Conservation (phyloP, 1,140 invertebrate genomes). For the Pseudomyrmex concolor region DNA sequence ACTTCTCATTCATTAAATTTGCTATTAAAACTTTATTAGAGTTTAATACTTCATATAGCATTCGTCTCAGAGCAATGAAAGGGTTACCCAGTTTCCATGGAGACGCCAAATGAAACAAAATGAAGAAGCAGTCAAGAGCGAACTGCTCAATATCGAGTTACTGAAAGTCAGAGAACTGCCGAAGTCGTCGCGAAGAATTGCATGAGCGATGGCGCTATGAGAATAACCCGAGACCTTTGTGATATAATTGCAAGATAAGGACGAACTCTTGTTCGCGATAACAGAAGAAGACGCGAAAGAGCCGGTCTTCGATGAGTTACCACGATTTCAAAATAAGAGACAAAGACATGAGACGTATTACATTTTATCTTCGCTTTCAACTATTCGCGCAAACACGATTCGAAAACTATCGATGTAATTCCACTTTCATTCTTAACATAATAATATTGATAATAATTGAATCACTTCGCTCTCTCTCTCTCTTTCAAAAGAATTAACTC, state of each 20-base stretch:
- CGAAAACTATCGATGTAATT: neutral
- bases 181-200: slow-evolving; percentile 31
- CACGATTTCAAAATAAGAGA: slow-evolving; percentile 45
- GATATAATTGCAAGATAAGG: slow-evolving; percentile 63
- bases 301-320: slow-evolving; percentile 13
- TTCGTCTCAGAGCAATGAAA: slow-evolving; percentile 15
- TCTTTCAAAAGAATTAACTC: neutral
- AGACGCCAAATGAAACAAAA: slow-evolving; percentile 41
- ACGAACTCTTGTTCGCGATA: slow-evolving; percentile 65
- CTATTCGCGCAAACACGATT: neutral
- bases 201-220: slow-evolving; percentile 25
- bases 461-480: too few species aligned
- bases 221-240: slow-evolving; percentile 49
- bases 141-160: slow-evolving; percentile 54
- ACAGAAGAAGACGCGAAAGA: slow-evolving; percentile 33
- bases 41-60: slow-evolving; percentile 10
- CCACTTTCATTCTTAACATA: too few species aligned
- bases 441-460: neutral
- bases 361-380: slow-evolving; percentile 13
- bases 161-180: slow-evolving; percentile 51
- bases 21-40: slow-evolving; percentile 14
- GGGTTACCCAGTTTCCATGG: slow-evolving; percentile 27
- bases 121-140: slow-evolving; percentile 29
- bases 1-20: slow-evolving; percentile 13
- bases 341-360: slow-evolving; percentile 50